A percentile compares a stretch with the other conserved stretches of the same genome.
phyloP scores from a whole-genome alignment of 1,140 invertebrate species.

The Mercenaria mercenaria region DNA sequence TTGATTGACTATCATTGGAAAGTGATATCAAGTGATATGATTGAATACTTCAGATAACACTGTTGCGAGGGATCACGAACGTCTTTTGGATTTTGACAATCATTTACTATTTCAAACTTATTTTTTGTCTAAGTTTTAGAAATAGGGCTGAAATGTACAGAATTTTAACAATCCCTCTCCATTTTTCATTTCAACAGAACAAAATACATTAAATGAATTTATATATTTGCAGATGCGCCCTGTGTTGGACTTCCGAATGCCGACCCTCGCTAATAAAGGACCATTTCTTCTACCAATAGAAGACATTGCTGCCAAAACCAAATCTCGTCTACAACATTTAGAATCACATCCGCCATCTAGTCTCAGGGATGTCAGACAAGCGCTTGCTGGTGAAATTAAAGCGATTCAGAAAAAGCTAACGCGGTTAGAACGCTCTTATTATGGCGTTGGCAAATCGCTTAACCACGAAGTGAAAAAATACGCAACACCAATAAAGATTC shows the following conservation, averaged over 20 bases:
- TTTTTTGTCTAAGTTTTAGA: too few species aligned
- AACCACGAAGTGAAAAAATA: constrained; percentile 71
- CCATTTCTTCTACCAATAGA: constrained; percentile 65
- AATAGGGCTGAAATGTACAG: too few species aligned
- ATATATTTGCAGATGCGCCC: constrained; percentile 71
- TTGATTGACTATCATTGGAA: not conserved
- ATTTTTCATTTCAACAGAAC: too few species aligned
- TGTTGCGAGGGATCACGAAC: not conserved
- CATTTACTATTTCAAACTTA: too few species aligned
- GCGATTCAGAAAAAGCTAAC: constrained; percentile 63
- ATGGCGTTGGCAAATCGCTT: constrained; percentile 69
- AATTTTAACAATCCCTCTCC: too few species aligned
- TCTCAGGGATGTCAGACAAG: constrained; percentile 67
- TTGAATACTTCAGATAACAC: constrained; percentile 1
- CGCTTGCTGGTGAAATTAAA: constrained; percentile 67
- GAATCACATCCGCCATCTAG: constrained; percentile 67
- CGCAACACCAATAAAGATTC: constrained; percentile 67
- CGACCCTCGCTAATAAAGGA: constrained; percentile 71
- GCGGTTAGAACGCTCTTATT: constrained; percentile 72
- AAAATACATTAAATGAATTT: too few species aligned
- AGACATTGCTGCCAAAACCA: constrained; percentile 35
- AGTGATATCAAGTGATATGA: constrained; percentile 10
- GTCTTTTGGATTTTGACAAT: too few species aligned
- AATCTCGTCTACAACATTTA: constrained; percentile 32
- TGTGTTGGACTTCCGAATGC: constrained; percentile 75